A percentile compares a stretch with the other conserved stretches of the same genome.
Conservation (phyloP, 2,113 vertebrate genomes). For the Chionodraco myersi region DNA sequence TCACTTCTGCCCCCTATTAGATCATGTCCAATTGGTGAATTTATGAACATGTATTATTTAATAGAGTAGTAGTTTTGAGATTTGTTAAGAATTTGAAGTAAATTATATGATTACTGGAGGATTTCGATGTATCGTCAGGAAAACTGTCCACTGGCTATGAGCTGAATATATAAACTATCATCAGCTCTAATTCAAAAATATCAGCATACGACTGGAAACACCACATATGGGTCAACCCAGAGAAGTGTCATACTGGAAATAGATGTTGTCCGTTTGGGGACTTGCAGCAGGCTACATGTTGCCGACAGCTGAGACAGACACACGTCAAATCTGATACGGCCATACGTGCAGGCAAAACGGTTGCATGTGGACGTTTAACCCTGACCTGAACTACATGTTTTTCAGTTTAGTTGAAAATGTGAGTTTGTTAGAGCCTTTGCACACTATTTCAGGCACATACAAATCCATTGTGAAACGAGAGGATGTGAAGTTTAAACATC, state of each 20-base stretch:
- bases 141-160: not conserved
- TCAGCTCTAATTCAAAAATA: not conserved
- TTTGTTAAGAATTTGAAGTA: not conserved
- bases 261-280: conserved; percentile 23
- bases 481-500: not conserved
- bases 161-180: not conserved
- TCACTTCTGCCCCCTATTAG: not conserved
- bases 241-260: conserved; percentile 17
- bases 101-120: not conserved
- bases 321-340: not conserved
- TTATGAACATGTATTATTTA: not conserved
- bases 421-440: not conserved
- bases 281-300: not conserved
- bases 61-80: not conserved
- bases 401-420: not conserved
- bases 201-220: not conserved
- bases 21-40: not conserved
- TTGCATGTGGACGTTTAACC: not conserved
- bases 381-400: not conserved
- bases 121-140: not conserved
- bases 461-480: not conserved
- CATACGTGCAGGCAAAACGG: not conserved
- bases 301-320: conserved; percentile 22
- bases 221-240: not conserved
- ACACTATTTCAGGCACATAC: no score